Evolutionary conservation across 2,888 invertebrate species (phyloP), one percentile per base, ranked within the genome.

Genomic region (Aproaerema taeniolella): DNA sequence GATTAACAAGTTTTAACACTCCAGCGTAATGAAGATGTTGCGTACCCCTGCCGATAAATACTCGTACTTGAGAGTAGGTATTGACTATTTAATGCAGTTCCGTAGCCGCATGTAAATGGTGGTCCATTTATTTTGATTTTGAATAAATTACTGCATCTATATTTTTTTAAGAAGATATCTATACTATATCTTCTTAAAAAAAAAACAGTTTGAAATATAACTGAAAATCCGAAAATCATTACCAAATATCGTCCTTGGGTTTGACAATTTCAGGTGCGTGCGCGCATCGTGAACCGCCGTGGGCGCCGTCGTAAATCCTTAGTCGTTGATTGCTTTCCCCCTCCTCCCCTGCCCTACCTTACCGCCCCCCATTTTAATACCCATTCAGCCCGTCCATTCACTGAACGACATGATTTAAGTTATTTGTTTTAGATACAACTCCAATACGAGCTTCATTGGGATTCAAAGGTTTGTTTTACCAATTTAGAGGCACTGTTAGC

Each of bases 1-100:
- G 68, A 69, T 79, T 73, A 74, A 85, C 85, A 81, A 75, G 85
- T 75, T 80, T 83, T 79, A 81, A 85, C 85, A 83, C 82, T 85
- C 62, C 58, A 49, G 68, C 59, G 73, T 83, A 83, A 85, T 85
- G 85, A 83, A 85, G 85, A 80, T 70, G 82, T 85, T 62, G 68
- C 66, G 66, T 70, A 61, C 58, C 49, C 40, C 54, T 41, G 53
- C 39, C 52, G 75, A 71, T 66, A 66, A 61, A 49, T 46, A 55
- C 11, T 35, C 29, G 53, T 49, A n/a, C n/a, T n/a, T n/a, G n/a
- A n/a, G n/a, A n/a, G n/a, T n/a, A 49, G 44, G 52, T 49, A 50
- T 59, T 63, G 47, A 58, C 62, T 65, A 66, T 63, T 58, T 62
- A 64, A n/a, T n/a, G n/a, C n/a, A n/a, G n/a, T n/a, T 64, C 53